These are phyloP conservation scores for Lingula anatina DNA, from an alignment of 2,888 invertebrate genomes.

Conservation along the genomic window DNA sequence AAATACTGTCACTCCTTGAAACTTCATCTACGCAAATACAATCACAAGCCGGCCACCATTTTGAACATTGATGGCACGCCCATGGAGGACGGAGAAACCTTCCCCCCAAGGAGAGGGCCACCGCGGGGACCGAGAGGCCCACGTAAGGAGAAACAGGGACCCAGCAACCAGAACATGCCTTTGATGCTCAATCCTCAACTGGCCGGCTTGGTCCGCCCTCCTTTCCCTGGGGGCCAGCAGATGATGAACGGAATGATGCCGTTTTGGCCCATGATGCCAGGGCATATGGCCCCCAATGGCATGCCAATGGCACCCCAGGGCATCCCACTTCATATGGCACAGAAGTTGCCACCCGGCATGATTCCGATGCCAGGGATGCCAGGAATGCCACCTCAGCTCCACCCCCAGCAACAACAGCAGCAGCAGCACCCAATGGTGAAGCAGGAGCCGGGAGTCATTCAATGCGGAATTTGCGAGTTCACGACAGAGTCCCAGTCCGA, in stretches of 20 bases:
- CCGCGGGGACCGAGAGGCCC: conserved; percentile 45
- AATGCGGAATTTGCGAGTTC: conserved; percentile 52
- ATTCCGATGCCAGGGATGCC: neutral
- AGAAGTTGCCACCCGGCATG: neutral
- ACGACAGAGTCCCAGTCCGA: conserved; percentile 35
- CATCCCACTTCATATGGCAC: conserved; percentile 9
- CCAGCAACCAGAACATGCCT: neutral
- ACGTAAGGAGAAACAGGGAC: conserved; percentile 24
- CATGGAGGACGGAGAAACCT: conserved; percentile 36
- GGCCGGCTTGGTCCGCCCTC: conserved; percentile 11
- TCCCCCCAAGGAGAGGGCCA: conserved; percentile 45
- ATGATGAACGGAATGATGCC: conserved; percentile 28
- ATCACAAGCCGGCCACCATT: conserved; percentile 85
- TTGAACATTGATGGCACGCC: conserved; percentile 49
- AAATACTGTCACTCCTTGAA: conserved; percentile 98
- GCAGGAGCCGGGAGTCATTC: no score
- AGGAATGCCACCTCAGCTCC: neutral
- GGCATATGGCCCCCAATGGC: conserved; percentile 15
- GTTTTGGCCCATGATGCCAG: conserved; percentile 34
- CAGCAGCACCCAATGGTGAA: conserved; percentile 1
- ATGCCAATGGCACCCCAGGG: conserved; percentile 11
- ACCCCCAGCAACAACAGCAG: neutral
- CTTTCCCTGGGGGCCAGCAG: conserved; percentile 19
- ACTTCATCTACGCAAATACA: conserved; percentile 85
- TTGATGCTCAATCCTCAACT: conserved; percentile 4